Evolutionary conservation across 1,140 invertebrate species (phyloP).

Genomic region (Dreissena rostriformis): DNA sequence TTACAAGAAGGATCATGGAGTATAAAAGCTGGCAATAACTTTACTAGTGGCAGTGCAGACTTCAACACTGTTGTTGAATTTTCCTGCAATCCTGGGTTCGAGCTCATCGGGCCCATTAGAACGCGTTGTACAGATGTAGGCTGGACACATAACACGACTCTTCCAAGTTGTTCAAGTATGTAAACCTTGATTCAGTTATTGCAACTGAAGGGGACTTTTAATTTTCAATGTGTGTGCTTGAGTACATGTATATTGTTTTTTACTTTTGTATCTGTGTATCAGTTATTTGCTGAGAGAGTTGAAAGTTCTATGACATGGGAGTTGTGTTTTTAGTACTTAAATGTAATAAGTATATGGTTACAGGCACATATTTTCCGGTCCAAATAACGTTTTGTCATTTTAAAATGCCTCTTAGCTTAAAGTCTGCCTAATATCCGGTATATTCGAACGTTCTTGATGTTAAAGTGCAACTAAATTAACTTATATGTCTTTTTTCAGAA

Average conservation of each 20-base stretch:
- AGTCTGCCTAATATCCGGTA: too few species aligned
- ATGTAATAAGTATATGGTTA: too few species aligned
- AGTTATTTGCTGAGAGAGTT: neutral
- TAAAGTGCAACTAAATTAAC: neutral
- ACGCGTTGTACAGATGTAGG: slow-evolving; percentile 2
- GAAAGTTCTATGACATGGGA: too few species aligned
- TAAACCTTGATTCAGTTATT: neutral
- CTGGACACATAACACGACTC: slow-evolving; percentile 22
- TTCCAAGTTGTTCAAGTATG: slow-evolving; percentile 31
- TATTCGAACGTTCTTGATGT: too few species aligned
- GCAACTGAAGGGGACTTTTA: neutral
- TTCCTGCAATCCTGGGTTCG: slow-evolving; percentile 38
- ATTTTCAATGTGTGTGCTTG: neutral
- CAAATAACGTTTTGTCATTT: too few species aligned
- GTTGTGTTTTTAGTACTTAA: neutral
- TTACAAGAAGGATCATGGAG: slow-evolving; percentile 25
- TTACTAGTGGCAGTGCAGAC: neutral
- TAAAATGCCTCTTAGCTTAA: too few species aligned
- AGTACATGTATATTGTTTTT: neutral
- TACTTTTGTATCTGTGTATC: neutral
- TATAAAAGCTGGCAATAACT: slow-evolving; percentile 7
- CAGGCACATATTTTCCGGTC: too few species aligned
- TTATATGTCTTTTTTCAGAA: slow-evolving; percentile 34
- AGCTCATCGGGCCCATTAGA: slow-evolving; percentile 4
- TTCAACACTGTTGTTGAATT: slow-evolving; percentile 39